Conservation (phyloP, 2,888 invertebrate genomes). For the Ichneumoninae sp. region DNA sequence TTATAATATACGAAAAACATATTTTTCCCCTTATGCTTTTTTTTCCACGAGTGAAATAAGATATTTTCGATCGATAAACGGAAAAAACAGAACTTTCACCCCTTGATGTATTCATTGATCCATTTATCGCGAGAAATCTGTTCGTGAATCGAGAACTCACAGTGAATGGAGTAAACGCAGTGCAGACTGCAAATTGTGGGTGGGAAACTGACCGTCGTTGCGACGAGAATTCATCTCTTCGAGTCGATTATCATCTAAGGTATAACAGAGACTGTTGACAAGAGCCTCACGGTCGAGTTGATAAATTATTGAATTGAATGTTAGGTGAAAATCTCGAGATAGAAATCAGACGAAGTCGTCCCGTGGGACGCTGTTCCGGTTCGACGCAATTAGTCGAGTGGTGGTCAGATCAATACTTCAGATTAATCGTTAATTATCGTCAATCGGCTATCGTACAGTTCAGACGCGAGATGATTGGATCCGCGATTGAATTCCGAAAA, state of each 20-base stretch:
- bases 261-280: neutral
- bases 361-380: constrained; percentile 22
- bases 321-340: constrained; percentile 11
- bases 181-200: constrained; percentile 5
- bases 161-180: neutral
- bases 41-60: neutral
- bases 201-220: constrained; percentile 9
- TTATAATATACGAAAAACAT: too few relatives aligned
- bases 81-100: constrained; percentile 35
- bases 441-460: neutral
- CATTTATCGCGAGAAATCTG: constrained; percentile 40
- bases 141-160: neutral
- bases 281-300: neutral
- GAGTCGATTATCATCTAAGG: neutral
- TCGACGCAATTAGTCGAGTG: constrained; percentile 16
- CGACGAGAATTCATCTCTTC: neutral
- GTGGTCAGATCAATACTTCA: neutral
- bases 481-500: neutral
- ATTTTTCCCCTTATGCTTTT: too few relatives aligned
- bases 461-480: neutral
- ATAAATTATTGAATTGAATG: neutral
- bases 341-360: constrained; percentile 21
- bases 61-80: neutral
- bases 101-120: constrained; percentile 12
- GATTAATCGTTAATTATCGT: constrained; percentile 13